Evolutionary conservation across 2,888 invertebrate species (phyloP).

Genomic region (Ephialtes manifestator): DNA sequence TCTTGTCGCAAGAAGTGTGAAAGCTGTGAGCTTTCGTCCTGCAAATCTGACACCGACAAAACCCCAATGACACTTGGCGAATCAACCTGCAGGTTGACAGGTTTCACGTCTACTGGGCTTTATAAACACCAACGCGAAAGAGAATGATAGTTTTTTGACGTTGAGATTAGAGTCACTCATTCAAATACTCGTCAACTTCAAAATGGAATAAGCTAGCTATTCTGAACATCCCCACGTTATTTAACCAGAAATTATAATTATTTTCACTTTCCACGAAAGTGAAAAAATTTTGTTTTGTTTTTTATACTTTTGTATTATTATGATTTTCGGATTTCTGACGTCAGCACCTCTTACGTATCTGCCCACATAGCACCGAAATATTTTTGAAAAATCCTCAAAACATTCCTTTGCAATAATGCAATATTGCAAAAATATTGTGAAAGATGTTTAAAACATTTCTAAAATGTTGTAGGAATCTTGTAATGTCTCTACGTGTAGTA

Average conservation of each 20-base stretch:
- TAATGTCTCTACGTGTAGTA: too few relatives aligned
- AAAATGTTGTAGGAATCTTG: too few relatives aligned
- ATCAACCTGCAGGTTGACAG: neutral
- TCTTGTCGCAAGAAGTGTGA: constrained; percentile 23
- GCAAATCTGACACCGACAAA: constrained; percentile 23
- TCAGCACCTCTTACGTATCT: neutral
- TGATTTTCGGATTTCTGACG: neutral
- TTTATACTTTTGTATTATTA: neutral
- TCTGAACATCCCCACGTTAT: neutral
- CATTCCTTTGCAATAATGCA: too few relatives aligned
- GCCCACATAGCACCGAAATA: too few relatives aligned
- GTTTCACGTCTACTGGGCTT: neutral
- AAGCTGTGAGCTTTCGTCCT: constrained; percentile 19
- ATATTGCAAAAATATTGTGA: too few relatives aligned
- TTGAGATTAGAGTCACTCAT: constrained; percentile 9
- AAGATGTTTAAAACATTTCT: too few relatives aligned
- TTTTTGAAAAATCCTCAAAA: too few relatives aligned
- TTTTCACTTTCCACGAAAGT: neutral
- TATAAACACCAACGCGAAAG: neutral
- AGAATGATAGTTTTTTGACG: neutral
- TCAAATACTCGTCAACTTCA: neutral
- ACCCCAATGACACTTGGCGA: constrained; percentile 16
- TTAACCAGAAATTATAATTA: neutral
- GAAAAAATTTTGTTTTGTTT: neutral
- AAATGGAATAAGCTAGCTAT: neutral